A percentile compares a stretch with the other conserved stretches of the same genome.
These are phyloP conservation scores for Myotis lucifugus DNA, from an alignment of 2,113 vertebrate genomes.

Conservation along the genomic window DNA sequence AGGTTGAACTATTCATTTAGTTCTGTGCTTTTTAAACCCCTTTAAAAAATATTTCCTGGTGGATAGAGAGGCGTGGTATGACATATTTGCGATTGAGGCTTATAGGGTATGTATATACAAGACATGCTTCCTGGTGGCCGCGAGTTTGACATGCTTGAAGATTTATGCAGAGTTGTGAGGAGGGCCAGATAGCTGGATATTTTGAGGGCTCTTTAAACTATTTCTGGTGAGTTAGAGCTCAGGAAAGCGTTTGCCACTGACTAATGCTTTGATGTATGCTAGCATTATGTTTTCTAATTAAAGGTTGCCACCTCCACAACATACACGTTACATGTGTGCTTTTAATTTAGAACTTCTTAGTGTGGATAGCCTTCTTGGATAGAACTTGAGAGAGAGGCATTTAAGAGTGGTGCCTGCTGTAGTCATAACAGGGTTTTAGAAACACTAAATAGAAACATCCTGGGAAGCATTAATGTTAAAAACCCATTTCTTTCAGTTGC, in stretches of 20 bases:
- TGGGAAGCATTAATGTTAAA: conserved; percentile 53
- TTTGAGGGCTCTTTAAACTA: conserved; percentile 43
- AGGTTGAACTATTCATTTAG: neutral
- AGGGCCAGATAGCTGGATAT: neutral
- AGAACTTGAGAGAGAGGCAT: conserved; percentile 38
- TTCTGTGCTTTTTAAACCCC: neutral
- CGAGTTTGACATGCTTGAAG: neutral
- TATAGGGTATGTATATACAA: neutral
- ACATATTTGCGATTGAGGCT: conserved; percentile 11
- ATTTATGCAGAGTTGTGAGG: neutral
- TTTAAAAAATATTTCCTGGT: neutral
- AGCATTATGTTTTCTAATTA: conserved; percentile 51
- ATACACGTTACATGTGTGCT: neutral
- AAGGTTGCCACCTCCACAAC: neutral
- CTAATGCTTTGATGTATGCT: neutral
- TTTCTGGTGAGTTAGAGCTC: conserved; percentile 14
- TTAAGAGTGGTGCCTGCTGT: conserved; percentile 13
- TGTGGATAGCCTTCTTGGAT: neutral
- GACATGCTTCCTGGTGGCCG: no score
- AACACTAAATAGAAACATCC: neutral
- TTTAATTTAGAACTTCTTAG: conserved; percentile 53
- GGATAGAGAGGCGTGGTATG: neutral
- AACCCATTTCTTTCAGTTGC: conserved; percentile 27
- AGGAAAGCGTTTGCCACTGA: neutral
- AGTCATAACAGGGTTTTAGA: conserved; percentile 53